Evolutionary conservation across 2,888 invertebrate genomes (phyloP).

Genomic region (Shargacucullia verbasci): DNA sequence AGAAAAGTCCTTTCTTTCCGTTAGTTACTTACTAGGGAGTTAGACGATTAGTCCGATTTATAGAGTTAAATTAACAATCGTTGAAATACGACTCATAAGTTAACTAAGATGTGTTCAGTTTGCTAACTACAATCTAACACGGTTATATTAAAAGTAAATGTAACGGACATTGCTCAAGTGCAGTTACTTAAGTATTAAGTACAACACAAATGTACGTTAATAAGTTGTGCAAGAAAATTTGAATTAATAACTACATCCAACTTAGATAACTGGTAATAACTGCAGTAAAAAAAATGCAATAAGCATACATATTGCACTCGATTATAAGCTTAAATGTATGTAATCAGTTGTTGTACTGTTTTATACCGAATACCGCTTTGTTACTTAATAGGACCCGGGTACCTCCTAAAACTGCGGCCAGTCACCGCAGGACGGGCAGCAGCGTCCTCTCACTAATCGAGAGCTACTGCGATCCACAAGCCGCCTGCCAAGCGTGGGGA

Average conservation of each 20-base stretch:
- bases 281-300: conserved; percentile 3
- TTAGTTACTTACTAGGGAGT: no score
- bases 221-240: conserved; percentile 23
- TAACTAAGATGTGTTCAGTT: conserved; percentile 2
- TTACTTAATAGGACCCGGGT: no score
- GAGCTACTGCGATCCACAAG: no score
- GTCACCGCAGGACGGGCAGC: no score
- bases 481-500: no score
- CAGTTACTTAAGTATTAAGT: no score
- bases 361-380: conserved; percentile 3
- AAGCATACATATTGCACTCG: conserved; percentile 3
- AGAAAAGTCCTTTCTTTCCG: no score
- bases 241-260: conserved; percentile 15
- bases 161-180: conserved; percentile 23
- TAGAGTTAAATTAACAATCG: neutral
- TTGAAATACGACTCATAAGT: neutral
- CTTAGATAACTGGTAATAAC: conserved; percentile 21
- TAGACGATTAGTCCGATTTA: no score
- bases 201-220: neutral
- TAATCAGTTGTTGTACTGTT: conserved; percentile 6
- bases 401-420: no score
- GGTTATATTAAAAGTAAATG: conserved; percentile 16
- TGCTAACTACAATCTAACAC: conserved; percentile 10
- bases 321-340: conserved; percentile 14
- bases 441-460: no score